These are phyloP conservation scores for Polylopha cassiicola DNA, from an alignment of 2,888 invertebrate species.

Conservation along the genomic window DNA sequence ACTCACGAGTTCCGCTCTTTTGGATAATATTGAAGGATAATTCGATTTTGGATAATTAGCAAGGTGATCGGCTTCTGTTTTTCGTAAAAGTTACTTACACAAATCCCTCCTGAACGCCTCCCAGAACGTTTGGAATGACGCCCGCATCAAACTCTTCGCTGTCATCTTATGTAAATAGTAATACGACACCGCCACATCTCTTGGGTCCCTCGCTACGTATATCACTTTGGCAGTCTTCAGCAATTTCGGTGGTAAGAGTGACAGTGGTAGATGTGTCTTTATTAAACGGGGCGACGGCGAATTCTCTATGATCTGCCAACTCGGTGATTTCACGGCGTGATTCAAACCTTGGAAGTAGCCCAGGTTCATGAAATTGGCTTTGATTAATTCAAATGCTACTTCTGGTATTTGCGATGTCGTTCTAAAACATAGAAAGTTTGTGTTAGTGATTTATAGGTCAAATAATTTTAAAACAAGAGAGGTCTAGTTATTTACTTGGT, in stretches of 20 bases:
- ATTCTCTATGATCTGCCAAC: constrained; percentile 55
- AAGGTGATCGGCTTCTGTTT: no score
- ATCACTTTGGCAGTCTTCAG: constrained; percentile 75
- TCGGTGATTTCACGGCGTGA: constrained; percentile 48
- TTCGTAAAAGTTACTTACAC: constrained; percentile 56
- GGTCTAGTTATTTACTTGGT: no score
- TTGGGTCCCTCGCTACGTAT: constrained; percentile 83
- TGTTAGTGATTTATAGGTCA: background rate
- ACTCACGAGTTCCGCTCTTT: no score
- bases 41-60: no score
- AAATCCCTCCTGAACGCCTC: constrained; percentile 78
- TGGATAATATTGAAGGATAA: no score
- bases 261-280: constrained; percentile 80
- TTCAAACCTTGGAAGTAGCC: constrained; percentile 60
- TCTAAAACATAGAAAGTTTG: constrained; percentile 36
- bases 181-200: constrained; percentile 83
- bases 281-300: constrained; percentile 75
- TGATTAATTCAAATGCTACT: constrained; percentile 56
- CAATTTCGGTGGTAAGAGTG: constrained; percentile 74
- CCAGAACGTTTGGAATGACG: constrained; percentile 76
- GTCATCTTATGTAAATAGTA: constrained; percentile 81
- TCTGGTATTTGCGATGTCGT: constrained; percentile 56
- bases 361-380: constrained; percentile 60
- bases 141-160: constrained; percentile 63
- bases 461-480: no score